These are phyloP conservation scores for Drosophila miranda DNA, from an alignment of 1,140 invertebrate species.

Conservation along the genomic window DNA sequence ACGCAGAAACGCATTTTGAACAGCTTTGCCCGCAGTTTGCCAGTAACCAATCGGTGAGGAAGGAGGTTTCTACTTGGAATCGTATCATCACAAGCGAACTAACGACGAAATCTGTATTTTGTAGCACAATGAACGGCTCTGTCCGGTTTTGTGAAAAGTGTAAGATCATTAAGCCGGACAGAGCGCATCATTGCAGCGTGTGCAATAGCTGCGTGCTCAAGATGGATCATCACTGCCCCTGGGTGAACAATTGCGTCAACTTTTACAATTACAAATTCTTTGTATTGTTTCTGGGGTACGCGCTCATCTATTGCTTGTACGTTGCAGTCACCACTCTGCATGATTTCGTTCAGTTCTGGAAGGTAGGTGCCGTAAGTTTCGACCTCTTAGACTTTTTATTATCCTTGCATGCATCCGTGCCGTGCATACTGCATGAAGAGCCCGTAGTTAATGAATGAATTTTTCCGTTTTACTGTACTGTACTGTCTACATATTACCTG, in stretches of 20 bases:
- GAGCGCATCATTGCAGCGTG: constrained; percentile 98
- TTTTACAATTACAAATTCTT: constrained; percentile 99
- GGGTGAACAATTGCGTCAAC: constrained; percentile 99
- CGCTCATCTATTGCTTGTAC: constrained; percentile 95
- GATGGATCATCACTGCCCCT: constrained; percentile 99
- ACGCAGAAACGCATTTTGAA: constrained; percentile 90
- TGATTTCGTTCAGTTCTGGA: constrained; percentile 98
- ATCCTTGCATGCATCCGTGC: neutral
- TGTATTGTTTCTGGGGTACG: constrained; percentile 97
- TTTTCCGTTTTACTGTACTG: constrained; percentile 25
- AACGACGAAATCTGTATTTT: too few species aligned
- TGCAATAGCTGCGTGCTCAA: constrained; percentile 96
- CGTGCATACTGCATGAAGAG: constrained; percentile 16
- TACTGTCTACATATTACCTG: constrained; percentile 11
- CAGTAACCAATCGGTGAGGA: constrained; percentile 86
- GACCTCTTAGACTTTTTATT: neutral
- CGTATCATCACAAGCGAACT: too few species aligned
- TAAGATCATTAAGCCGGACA: constrained; percentile 95
- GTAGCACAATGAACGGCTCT: constrained; percentile 85
- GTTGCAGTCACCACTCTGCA: constrained; percentile 93
- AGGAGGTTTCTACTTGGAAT: neutral
- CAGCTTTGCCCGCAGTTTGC: constrained; percentile 91
- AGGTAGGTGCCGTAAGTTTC: constrained; percentile 84
- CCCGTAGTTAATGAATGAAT: constrained; percentile 35
- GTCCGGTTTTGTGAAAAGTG: constrained; percentile 98